phyloP scores from a whole-genome alignment of 92 coral and sea anemone species.

The Palythoa caribaeorum region DNA sequence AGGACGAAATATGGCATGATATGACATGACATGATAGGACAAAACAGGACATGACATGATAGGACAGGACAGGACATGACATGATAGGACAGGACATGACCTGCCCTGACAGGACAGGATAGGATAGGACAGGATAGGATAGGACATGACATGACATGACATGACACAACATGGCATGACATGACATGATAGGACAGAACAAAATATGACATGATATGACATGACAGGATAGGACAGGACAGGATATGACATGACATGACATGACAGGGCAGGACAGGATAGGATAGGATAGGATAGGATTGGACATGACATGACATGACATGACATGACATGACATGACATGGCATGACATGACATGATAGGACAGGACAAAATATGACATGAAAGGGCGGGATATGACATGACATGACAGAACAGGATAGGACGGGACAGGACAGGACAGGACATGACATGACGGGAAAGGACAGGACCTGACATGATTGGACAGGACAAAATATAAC shows the following conservation, averaged over 20 bases:
- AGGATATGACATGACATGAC: not conserved
- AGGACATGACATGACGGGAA: too few species aligned
- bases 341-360: not conserved
- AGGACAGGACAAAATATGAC: not conserved
- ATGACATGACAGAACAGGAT: not conserved
- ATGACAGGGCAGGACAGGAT: not conserved
- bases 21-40: too few species aligned
- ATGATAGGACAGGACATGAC: too few species aligned
- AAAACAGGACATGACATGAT: too few species aligned
- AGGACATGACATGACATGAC: not conserved
- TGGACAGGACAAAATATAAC: too few species aligned
- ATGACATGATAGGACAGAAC: not conserved
- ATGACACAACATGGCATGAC: not conserved
- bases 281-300: not conserved
- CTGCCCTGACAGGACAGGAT: not conserved
- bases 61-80: too few species aligned
- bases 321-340: not conserved
- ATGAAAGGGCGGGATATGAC: not conserved
- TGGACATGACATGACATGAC: not conserved
- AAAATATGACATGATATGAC: not conserved
- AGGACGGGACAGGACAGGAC: not conserved
- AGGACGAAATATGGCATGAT: not conserved
- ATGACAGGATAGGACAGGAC: not conserved
- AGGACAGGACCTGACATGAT: too few species aligned
- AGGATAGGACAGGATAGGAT: not conserved